Evolutionary conservation across 2,888 invertebrate genomes (phyloP).

Genomic region (Drosophila recens): DNA sequence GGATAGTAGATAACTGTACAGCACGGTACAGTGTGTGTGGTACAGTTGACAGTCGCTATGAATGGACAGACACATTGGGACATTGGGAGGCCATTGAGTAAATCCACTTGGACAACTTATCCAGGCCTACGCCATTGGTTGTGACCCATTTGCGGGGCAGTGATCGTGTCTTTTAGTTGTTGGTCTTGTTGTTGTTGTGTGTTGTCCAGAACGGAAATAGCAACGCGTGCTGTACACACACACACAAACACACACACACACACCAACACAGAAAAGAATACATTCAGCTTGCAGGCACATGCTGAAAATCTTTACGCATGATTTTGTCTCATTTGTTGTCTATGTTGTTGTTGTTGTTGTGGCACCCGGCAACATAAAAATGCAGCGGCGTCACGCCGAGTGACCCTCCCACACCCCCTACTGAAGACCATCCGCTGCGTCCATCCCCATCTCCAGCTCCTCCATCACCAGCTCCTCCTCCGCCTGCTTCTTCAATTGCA

Average conservation of each 20-base stretch:
- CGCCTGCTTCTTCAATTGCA: conserved; percentile 37
- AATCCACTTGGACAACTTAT: conserved; percentile 35
- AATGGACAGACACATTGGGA: conserved; percentile 16
- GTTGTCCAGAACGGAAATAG: conserved; percentile 70
- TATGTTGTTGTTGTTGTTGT: conserved; percentile 18
- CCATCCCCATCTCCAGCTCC: conserved; percentile 4
- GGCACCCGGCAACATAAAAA: conserved; percentile 21
- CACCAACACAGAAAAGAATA: conserved; percentile 20
- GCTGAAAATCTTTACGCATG: conserved; percentile 72
- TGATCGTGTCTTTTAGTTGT: conserved; percentile 25
- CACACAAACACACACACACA: conserved; percentile 10
- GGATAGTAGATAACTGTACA: conserved; percentile 28
- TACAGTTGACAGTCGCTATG: conserved; percentile 21
- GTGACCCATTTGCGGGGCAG: conserved; percentile 61
- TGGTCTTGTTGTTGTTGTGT: conserved; percentile 31
- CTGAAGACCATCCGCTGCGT: conserved; percentile 16
- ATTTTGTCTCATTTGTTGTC: conserved; percentile 65
- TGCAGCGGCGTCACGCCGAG: conserved; percentile 49
- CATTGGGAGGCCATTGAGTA: conserved; percentile 24
- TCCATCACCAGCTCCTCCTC: not conserved
- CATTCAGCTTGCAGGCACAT: conserved; percentile 43
- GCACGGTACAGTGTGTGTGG: not conserved
- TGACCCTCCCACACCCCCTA: conserved; percentile 41
- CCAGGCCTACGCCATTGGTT: conserved; percentile 41
- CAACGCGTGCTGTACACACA: conserved; percentile 56